These are phyloP conservation scores for Podarcis siculus DNA, from an alignment of 2,797 vertebrate species.

Conservation along the genomic window DNA sequence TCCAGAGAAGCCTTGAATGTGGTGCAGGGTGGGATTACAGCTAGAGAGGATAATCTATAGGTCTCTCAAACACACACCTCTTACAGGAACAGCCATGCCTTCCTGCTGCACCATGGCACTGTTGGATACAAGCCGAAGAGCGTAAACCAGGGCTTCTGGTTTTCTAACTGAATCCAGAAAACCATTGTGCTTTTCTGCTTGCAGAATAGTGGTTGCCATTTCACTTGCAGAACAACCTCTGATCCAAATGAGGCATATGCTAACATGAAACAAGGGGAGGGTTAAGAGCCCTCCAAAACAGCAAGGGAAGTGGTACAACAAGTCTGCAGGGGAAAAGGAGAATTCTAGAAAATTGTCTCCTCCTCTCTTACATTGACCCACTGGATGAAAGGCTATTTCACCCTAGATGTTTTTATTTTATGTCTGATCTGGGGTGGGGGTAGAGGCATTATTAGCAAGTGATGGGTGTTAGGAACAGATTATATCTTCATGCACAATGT, in stretches of 20 bases:
- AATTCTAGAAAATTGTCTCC: no score
- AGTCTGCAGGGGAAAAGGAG: no score
- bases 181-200: background rate
- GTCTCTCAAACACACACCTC: background rate
- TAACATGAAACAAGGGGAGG: background rate
- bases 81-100: background rate
- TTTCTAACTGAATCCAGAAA: background rate
- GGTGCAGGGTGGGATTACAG: background rate
- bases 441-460: background rate
- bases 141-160: background rate
- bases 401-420: background rate
- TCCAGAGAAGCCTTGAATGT: background rate
- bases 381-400: background rate
- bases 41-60: background rate
- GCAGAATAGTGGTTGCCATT: no score
- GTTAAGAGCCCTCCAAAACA: no score
- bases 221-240: background rate
- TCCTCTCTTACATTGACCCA: no score
- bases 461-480: background rate
- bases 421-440: background rate
- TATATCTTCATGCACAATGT: background rate
- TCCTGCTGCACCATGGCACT: background rate
- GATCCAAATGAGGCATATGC: background rate
- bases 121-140: background rate
- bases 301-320: no score